These are phyloP conservation scores for Bubo bubo DNA, from an alignment of 2,113 vertebrate genomes.

Conservation along the genomic window DNA sequence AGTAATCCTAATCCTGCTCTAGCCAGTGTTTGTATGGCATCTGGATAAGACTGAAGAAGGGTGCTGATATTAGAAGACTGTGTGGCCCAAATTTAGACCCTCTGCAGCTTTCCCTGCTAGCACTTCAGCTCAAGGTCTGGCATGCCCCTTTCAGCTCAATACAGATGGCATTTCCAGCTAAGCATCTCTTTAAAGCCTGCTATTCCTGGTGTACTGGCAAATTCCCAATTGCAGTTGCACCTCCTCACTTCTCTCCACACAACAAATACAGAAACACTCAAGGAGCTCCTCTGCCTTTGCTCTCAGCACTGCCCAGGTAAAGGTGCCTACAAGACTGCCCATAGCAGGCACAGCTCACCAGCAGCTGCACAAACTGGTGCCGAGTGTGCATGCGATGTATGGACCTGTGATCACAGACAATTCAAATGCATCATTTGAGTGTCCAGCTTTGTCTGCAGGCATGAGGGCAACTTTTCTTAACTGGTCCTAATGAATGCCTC, in stretches of 20 bases:
- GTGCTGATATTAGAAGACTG: neutral
- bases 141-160: neutral
- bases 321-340: neutral
- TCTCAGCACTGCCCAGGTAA: neutral
- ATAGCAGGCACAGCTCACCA: neutral
- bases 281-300: neutral
- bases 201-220: neutral
- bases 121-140: neutral
- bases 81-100: neutral
- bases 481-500: neutral
- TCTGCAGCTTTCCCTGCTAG: neutral
- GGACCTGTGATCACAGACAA: neutral
- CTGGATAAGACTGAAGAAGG: neutral
- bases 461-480: neutral
- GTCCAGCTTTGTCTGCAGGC: neutral
- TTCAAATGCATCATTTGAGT: neutral
- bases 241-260: neutral
- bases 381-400: accelerated
- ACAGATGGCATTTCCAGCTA: neutral
- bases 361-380: neutral
- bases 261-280: neutral
- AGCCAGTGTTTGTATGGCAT: neutral
- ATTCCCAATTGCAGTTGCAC: neutral
- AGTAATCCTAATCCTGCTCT: neutral
- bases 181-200: neutral